Evolutionary conservation across 2,797 vertebrate species (phyloP), one percentile per base, ranked within the genome.

Genomic region (Rhinophrynus dorsalis): DNA sequence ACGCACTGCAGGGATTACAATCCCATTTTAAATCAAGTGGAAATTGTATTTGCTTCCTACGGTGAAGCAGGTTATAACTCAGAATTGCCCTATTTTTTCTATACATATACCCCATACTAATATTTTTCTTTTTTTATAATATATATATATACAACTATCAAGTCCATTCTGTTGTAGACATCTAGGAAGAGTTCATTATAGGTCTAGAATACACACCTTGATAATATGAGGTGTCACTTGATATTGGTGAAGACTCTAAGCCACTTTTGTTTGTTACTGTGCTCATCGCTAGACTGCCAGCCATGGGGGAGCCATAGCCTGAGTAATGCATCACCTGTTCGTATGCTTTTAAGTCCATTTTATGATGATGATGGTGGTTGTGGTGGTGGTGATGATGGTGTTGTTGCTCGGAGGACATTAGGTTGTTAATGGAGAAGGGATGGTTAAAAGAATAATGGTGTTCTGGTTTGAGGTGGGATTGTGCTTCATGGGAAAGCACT

Each of bases 401-500:
- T 83, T 98, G 97, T 82, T 98, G 96, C 75, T 96, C 92, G 15
- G 96, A 97, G 6, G 96, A 98, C 97, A 99, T 98, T 81, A 99
- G 91, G 85, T 99, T 99, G 72, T 96, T 98, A 83, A 98, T 98
- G 83, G 96, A 98, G 91, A 99, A 99, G 0, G 97, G 97, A 82
- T 98, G 97, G 82, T 99, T 98, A 88, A 99, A 99, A 70, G 96
- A 94, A 79, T 97, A 99, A 89, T 98, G 96, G 84, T 98, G 97
- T 81, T 98, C 96, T 0, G 96, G 94, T 84, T 98, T 98, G 60
- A 98, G 92, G 85, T 99, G 96, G 44, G 92, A 93, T 29, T 77
- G 75, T 15, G 67, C 67, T 0, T 97, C 96, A 1, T 98, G 97
- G 40, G 92, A 90, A 8, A 98, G 88, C 24, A 94, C 94, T 0